A percentile compares a stretch with the other conserved stretches of the same genome.
These are phyloP conservation scores for Schizothorax lantsangensis DNA, from an alignment of 2,797 vertebrate genomes.

Conservation along the genomic window DNA sequence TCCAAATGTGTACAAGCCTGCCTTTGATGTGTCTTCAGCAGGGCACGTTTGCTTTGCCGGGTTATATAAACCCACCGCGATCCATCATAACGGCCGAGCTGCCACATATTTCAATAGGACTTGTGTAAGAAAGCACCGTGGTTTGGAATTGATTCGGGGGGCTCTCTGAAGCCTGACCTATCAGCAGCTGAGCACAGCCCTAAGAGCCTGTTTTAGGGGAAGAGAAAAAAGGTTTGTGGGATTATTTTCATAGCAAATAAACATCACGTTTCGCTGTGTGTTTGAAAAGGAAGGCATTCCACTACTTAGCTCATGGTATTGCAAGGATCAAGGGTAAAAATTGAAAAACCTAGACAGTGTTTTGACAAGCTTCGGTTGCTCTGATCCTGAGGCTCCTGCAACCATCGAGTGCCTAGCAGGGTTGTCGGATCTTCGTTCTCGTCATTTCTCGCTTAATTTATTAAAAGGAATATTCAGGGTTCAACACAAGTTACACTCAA, in stretches of 20 bases:
- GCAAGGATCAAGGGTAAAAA: conserved; percentile 68
- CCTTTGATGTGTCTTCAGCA: conserved; percentile 53
- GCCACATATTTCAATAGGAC: conserved; percentile 11
- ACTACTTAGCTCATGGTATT: conserved; percentile 59
- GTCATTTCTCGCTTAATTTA: not conserved
- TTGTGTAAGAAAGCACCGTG: conserved; percentile 38
- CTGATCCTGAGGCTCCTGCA: conserved; percentile 63
- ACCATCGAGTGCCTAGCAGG: not conserved
- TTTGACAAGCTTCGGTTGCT: conserved; percentile 69
- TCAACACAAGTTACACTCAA: not conserved
- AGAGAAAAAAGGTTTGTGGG: conserved; percentile 50
- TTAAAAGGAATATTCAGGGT: not conserved
- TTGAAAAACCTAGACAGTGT: conserved; percentile 70
- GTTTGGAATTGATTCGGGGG: not conserved
- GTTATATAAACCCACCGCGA: conserved; percentile 33
- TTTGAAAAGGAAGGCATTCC: conserved; percentile 68
- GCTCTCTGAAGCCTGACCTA: conserved; percentile 30
- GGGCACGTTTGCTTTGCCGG: conserved; percentile 37
- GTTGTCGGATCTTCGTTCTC: not conserved
- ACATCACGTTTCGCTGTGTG: conserved; percentile 63
- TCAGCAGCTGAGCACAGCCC: conserved; percentile 46
- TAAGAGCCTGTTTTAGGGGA: conserved; percentile 48
- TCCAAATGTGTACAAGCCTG: conserved; percentile 18
- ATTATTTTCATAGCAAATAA: conserved; percentile 77
- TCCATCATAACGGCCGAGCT: conserved; percentile 41